phyloP scores from a whole-genome alignment of 2,888 invertebrate species.

The Caprella mutica region DNA sequence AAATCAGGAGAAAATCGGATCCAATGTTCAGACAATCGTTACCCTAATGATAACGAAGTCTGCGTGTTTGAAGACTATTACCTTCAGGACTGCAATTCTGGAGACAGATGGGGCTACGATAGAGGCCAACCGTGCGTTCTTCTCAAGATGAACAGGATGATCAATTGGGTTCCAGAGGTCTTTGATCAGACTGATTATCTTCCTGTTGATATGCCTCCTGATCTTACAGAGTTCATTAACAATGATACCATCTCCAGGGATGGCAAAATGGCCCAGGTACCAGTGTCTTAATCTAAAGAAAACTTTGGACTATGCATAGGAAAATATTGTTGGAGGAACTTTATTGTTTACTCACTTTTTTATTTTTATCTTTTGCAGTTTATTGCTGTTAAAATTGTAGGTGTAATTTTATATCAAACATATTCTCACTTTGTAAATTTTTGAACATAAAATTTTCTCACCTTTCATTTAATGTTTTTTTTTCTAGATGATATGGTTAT shows the following conservation, averaged over 20 bases:
- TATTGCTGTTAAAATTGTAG: too few relatives aligned
- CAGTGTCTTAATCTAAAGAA: too few relatives aligned
- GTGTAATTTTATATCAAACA: too few relatives aligned
- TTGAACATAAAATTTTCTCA: too few relatives aligned
- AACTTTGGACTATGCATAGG: too few relatives aligned
- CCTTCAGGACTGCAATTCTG: conserved; percentile 61
- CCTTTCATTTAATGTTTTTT: neutral
- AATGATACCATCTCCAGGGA: neutral
- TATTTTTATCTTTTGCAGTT: too few relatives aligned
- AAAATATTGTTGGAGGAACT: too few relatives aligned
- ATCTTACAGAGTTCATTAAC: conserved; percentile 59
- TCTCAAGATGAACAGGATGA: conserved; percentile 94
- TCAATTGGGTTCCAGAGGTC: conserved; percentile 68
- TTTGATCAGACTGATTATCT: conserved; percentile 60
- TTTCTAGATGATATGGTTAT: conserved; percentile 67
- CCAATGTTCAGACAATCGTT: conserved; percentile 47
- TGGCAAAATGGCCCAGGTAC: conserved; percentile 25
- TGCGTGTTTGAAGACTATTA: conserved; percentile 65
- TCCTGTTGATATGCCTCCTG: conserved; percentile 61
- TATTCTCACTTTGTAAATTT: too few relatives aligned
- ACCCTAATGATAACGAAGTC: conserved; percentile 56
- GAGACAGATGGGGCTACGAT: conserved; percentile 73
- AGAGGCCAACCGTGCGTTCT: conserved; percentile 86
- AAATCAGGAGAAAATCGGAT: neutral
- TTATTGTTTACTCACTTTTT: too few relatives aligned